Evolutionary conservation across 2,797 vertebrate species (phyloP).

Genomic region (Alcedo quadribrachys): DNA sequence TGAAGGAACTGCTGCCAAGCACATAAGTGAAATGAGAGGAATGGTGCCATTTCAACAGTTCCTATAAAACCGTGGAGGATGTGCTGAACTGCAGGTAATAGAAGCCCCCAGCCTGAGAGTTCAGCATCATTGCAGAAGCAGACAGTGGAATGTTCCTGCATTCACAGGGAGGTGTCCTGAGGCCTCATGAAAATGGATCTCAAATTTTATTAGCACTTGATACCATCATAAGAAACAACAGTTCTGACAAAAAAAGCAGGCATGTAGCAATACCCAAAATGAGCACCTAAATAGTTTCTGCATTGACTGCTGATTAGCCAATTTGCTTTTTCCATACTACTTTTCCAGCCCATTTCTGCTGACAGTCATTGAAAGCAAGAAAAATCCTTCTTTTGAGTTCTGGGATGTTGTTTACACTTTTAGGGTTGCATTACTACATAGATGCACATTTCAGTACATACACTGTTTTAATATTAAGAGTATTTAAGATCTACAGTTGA

Average conservation of each 20-base stretch:
- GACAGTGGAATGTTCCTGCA: background rate
- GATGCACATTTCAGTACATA: background rate
- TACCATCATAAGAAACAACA: background rate
- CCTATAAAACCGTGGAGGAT: background rate
- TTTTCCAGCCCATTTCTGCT: background rate
- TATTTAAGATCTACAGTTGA: background rate
- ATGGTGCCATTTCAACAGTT: slow-evolving; percentile 13
- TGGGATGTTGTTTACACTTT: background rate
- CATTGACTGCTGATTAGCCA: background rate
- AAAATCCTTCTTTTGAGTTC: background rate
- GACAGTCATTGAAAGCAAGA: background rate
- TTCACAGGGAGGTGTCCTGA: background rate
- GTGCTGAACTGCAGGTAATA: background rate
- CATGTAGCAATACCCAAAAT: background rate
- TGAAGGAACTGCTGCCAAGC: slow-evolving; percentile 45
- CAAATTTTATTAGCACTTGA: background rate
- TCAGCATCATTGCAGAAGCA: background rate
- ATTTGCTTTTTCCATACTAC: background rate
- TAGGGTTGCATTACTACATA: background rate
- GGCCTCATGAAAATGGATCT: background rate
- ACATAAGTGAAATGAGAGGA: slow-evolving; percentile 11
- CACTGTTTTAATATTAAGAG: background rate
- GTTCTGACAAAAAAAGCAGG: background rate
- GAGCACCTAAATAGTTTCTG: background rate
- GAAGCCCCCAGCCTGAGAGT: background rate